These are phyloP conservation scores for Apotomis capreana DNA, from an alignment of 2,888 invertebrate species.

Conservation along the genomic window DNA sequence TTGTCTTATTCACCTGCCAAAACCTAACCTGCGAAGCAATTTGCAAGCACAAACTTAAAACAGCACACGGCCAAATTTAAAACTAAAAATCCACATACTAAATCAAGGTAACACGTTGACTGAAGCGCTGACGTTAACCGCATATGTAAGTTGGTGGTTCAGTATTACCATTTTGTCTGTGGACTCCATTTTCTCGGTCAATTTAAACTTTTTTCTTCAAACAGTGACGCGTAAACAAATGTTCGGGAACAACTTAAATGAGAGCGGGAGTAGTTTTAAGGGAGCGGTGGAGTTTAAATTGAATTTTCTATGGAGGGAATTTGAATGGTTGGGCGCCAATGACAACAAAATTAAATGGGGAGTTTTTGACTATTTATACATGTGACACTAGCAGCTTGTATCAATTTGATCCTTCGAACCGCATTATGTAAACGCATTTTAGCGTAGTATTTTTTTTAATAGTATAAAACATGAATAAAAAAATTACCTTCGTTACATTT, in stretches of 20 bases:
- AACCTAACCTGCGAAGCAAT: conserved; percentile 9
- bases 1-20: conserved; percentile 20
- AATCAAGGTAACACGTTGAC: not conserved
- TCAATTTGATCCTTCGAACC: no score
- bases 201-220: conserved; percentile 30
- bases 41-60: conserved; percentile 9
- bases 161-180: conserved; percentile 4
- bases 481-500: no score
- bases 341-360: no score
- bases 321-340: not conserved
- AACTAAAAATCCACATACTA: not conserved
- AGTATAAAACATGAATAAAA: no score
- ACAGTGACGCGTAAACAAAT: conserved; percentile 27
- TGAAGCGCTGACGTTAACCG: not conserved
- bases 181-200: conserved; percentile 20
- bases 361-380: no score
- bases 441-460: no score
- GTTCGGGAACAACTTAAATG: conserved; percentile 30
- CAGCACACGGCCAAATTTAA: not conserved
- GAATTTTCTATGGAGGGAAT: conserved; percentile 2
- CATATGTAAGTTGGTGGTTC: conserved; percentile 14
- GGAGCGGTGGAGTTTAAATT: conserved; percentile 9
- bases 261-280: conserved; percentile 7
- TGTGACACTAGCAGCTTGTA: no score
- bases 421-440: no score